Evolutionary conservation across 2,797 vertebrate genomes (phyloP), one percentile per base, ranked within the genome.

Genomic region (Scyliorhinus canicula): DNA sequence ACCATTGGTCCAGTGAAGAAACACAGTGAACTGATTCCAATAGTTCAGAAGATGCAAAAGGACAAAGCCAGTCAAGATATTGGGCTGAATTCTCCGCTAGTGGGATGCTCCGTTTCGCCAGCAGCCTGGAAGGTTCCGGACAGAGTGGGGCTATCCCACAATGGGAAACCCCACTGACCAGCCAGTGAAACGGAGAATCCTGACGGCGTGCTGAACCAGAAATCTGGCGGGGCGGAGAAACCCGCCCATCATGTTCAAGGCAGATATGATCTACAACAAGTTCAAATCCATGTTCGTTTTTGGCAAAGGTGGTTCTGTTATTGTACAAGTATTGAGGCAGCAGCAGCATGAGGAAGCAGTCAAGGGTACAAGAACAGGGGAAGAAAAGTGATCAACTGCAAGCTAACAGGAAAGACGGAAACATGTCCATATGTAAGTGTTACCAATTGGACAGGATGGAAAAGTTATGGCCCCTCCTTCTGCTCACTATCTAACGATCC

Each of bases 201-300:
- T n/a, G n/a, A n/a, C n/a, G n/a, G n/a, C n/a, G n/a, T n/a, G n/a
- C n/a, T n/a, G n/a, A n/a, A n/a, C n/a, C n/a, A n/a, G n/a, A n/a
- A n/a, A n/a, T n/a, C n/a, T n/a, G n/a, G n/a, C n/a, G n/a, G n/a
- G n/a, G n/a, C n/a, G n/a, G n/a, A n/a, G n/a, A n/a, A n/a, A n/a
- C n/a, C n/a, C n/a, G n/a, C n/a, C n/a, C n/a, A n/a, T n/a, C 95
- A 99, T 99, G 99, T 99, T 99, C 96, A 99, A 99, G 95, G 98
- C 99, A 96, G 98, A 98, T 86, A 99, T 99, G 99, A 96, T 99
- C 44, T 99, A 99, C 94, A 99, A 99, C 97, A 99, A 99, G 96
- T 99, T 99, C 96, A 99, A 99, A 97, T 99, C 98, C 52, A 99
- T 99, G 99, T 99, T 99, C 96, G 97, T 99, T 95, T 98, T 99